Conservation (phyloP, 2,113 vertebrate genomes). For the Pristiophorus japonicus region DNA sequence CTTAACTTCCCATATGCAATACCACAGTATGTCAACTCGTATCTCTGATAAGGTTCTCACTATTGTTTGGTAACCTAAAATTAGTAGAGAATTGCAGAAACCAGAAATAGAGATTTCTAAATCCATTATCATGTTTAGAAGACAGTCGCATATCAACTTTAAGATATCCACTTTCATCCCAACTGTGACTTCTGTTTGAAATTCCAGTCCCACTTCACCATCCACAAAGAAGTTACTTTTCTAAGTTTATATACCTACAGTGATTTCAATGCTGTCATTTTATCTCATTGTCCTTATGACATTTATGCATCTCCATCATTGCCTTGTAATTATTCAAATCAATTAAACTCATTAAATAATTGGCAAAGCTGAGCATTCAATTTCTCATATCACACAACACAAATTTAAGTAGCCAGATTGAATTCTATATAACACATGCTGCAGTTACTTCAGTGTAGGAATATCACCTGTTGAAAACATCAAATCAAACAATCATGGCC, state of each 20-base stretch:
- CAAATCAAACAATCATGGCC: not conserved
- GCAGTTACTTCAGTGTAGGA: not conserved
- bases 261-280: not conserved
- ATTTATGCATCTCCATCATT: too few species aligned
- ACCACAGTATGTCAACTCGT: not conserved
- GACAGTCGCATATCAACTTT: not conserved
- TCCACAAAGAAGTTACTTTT: not conserved
- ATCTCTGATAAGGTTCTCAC: not conserved
- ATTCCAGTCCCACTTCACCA: not conserved
- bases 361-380: not conserved
- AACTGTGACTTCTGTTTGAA: not conserved
- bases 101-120: not conserved
- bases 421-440: not conserved
- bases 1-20: not conserved
- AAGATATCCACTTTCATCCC: not conserved
- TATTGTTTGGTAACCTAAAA: not conserved
- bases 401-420: not conserved
- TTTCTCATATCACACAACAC: not conserved
- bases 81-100: not conserved
- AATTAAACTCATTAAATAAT: not conserved
- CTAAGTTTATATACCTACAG: not conserved
- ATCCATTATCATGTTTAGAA: not conserved
- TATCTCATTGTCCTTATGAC: too few species aligned
- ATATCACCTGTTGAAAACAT: not conserved
- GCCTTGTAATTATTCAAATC: not conserved